Base-by-base conservation (phyloP, 2,888 invertebrate genomes). In the Epistrophe eligans region DNA sequence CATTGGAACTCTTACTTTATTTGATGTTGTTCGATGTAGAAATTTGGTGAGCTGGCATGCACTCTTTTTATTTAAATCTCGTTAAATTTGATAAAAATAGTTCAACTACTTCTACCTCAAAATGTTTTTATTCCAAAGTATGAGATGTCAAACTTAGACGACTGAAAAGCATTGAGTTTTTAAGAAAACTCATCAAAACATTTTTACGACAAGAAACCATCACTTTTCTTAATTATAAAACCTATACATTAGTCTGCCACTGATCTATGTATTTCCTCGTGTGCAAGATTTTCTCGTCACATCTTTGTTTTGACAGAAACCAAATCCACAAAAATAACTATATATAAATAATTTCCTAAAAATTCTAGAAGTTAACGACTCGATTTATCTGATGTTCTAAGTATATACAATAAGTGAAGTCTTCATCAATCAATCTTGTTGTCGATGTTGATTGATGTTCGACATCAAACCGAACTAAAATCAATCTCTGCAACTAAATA, bases 401-500 rank as follows among this genome's bases (percentile, higher is more conserved):
- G n/a, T n/a, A 17, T 17, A 17, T 32, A 58, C 38, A 13, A 17
- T 35, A 60, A 60, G 35, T 19, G 19, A 38, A 40, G 19, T 24
- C 60, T 15, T 24, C 60, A 60, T 60, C 60, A 38, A 60, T 60
- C 60, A 60, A 38, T 60, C 17, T 40, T 38, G 0, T 60, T 15
- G 38, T 40, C 40, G 17, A 24, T 3, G 24, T 60, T 60, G 60
- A 60, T 60, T 60, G 60, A 60, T 60, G 60, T 60, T 60, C 17
- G 60, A 60, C 60, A 60, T 60, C 40, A 24, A 40, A 40, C 38
- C 60, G 17, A 60, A 60, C 38, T 40, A 24, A 60, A 60, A 60
- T 60, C 60, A 60, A 60, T 60, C 60, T 60, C 24, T 38, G 38
- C 19, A 60, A 60, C 60, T 24, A 15, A 60, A 60, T 60, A 40